Evolutionary conservation across 2,113 vertebrate genomes (phyloP), one percentile per base, ranked within the genome.

Genomic region (Pteruthius melanotis): DNA sequence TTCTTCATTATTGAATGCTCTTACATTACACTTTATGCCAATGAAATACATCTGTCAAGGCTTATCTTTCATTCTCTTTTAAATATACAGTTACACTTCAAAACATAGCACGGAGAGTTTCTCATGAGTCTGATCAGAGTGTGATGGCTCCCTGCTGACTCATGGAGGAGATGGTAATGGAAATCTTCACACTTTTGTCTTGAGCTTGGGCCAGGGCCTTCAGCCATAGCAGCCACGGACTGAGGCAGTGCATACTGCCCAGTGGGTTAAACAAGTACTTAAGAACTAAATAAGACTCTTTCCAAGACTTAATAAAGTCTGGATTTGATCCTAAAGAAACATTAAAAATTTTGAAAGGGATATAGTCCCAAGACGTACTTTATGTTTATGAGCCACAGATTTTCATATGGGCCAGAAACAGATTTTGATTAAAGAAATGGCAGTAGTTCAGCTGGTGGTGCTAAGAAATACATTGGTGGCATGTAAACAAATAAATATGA

Each of bases 371-470:
- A 54, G 19, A 45, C 78, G 14, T 54, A 13, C 45, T 63, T 94
- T 71, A 83, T 17, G 14, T 52, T 84, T 83, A 44, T 40, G 44
- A 78, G 17, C 27, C 45, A 47, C 28, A 59, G 52, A 39, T 71
- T 94, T 96, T 78, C 44, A 63, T 21, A 17, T 20, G 28, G 23
- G 27, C 44, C 75, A 83, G 71, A 50, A 95, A 30, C 5, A 76
- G 50, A 26, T 88, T 86, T 74, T 77, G 39, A 44, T 90, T 89
- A 70, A 76, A 88, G 71, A 70, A 94, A 71, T 50, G 56, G 39
- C 44, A 64, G 26, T 33, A 37, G 39, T 88, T 93, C 63, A 86
- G 47, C 54, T 83, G 28, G 5, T 74, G 59, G 33, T 94, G 53
- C 28, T 93, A n/a, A 83, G 61, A 86, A 91, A 78, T 59, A 16